Conservation (phyloP, 53 echinoderm and acorn worm species). For the Echinometra lucunter region DNA sequence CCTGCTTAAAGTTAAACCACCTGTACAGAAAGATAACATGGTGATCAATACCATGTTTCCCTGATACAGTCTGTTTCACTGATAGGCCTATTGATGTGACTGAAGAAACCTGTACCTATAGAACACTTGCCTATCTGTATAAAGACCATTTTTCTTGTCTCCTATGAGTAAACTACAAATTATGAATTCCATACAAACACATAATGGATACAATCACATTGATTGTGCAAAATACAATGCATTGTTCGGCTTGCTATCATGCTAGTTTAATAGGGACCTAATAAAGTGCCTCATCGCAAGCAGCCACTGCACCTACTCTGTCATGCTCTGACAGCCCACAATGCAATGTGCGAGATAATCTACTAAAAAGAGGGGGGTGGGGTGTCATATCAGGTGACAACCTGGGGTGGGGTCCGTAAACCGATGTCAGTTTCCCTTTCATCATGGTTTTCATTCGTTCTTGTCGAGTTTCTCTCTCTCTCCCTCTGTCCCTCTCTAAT, state of each 20-base stretch:
- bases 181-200: too few species aligned
- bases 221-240: conserved; percentile 1
- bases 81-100: too few species aligned
- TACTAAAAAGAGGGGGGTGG: conserved; percentile 1
- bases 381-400: conserved; percentile 7
- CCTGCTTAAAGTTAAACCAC: too few species aligned
- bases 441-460: neutral
- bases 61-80: too few species aligned
- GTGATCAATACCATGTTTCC: too few species aligned
- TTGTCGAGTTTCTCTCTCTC: conserved; percentile 2
- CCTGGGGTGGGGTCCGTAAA: conserved; percentile 42
- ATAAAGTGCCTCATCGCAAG: conserved; percentile 43
- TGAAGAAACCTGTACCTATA: too few species aligned
- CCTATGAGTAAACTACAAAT: too few species aligned
- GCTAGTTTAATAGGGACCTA: conserved; percentile 6
- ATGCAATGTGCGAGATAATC: conserved; percentile 1
- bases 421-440: conserved; percentile 4
- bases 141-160: too few species aligned
- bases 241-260: neutral
- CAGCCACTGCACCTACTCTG: conserved; percentile 24
- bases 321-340: conserved; percentile 39
- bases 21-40: neutral
- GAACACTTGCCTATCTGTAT: too few species aligned
- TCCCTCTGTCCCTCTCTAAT: neutral
- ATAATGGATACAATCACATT: neutral